Evolutionary conservation across 1,140 invertebrate genomes (phyloP), one percentile per base, ranked within the genome.

Genomic region (Ostrea denselamellosa): DNA sequence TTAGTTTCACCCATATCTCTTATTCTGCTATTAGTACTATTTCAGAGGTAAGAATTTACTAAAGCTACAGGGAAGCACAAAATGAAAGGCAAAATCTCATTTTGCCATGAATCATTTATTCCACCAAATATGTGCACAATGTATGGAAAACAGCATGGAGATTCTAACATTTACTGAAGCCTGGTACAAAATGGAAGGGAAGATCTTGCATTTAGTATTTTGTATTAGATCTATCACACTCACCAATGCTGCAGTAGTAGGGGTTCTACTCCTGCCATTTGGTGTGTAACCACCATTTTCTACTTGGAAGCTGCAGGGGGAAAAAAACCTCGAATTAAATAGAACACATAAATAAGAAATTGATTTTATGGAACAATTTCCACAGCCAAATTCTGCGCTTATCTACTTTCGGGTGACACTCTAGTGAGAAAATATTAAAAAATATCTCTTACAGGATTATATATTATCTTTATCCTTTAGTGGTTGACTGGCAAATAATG

Each of bases 231-330:
- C 9, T 2, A 71, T 28, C 8, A 12, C 22, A 91, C 91, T 87
- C 89, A 93, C 92, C 90, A 93, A 82, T 17, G 92, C 91, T 83
- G 91, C 88, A n/a, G 91, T 93, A 34, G 92, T 92, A 28, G 91
- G 87, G 5, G 89, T 90, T 86, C 89, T 71, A 68, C 54, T 85
- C 81, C 82, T 85, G 54, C 54, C 19, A 77, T 34, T 68, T 87
- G 87, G 84, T 25, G 44, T 86, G 65, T 86, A 86, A 54, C 88
- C 81, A 28, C 83, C 65, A 53, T 77, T 85, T 52, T 71, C 85
- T 65, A 86, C 88, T 81, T 54, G 44, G 85, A 89, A 87, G 71
- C 89, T 85, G 86, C 5, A 2, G 34, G 34, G n/a, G 34, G 34
- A 44, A 44, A 44, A 44, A 44, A 44, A 1, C 5, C 34, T 2